Evolutionary conservation across 2,113 vertebrate genomes (phyloP).

Genomic region (Cryptomyrus ogoouensis): DNA sequence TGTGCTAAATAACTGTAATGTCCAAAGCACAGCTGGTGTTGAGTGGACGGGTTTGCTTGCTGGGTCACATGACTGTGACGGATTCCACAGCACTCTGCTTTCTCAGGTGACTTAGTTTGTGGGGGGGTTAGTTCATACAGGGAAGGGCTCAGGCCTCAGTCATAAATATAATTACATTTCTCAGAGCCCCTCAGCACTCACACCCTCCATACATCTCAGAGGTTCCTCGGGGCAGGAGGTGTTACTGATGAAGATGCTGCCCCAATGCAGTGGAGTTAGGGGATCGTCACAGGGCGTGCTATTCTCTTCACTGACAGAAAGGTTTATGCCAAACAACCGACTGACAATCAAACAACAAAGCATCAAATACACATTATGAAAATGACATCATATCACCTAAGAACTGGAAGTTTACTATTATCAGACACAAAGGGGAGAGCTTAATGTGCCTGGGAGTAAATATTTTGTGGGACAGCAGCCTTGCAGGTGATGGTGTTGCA

Average conservation of each 20-base stretch:
- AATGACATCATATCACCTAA: neutral
- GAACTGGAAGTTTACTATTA: neutral
- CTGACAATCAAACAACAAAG: neutral
- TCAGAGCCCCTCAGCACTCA: neutral
- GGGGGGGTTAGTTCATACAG: neutral
- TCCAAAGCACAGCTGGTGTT: neutral
- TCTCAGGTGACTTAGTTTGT: constrained; percentile 7
- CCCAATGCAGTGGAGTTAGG: neutral
- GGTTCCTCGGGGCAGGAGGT: neutral
- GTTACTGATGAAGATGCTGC: neutral
- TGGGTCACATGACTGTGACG: constrained; percentile 13
- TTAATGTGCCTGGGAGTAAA: neutral
- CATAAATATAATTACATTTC: neutral
- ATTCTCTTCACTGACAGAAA: neutral
- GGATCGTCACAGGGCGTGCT: neutral
- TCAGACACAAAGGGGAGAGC: neutral
- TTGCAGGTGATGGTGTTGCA: neutral
- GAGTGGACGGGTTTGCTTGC: constrained; percentile 3
- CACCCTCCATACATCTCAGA: neutral
- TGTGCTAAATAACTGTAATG: neutral
- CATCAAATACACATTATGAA: neutral
- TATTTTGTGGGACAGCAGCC: neutral
- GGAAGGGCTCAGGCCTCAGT: neutral
- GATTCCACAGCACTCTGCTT: constrained; percentile 2
- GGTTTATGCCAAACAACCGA: neutral